These are phyloP conservation scores for Pimephales promelas DNA, from an alignment of 2,113 vertebrate species.

Conservation along the genomic window DNA sequence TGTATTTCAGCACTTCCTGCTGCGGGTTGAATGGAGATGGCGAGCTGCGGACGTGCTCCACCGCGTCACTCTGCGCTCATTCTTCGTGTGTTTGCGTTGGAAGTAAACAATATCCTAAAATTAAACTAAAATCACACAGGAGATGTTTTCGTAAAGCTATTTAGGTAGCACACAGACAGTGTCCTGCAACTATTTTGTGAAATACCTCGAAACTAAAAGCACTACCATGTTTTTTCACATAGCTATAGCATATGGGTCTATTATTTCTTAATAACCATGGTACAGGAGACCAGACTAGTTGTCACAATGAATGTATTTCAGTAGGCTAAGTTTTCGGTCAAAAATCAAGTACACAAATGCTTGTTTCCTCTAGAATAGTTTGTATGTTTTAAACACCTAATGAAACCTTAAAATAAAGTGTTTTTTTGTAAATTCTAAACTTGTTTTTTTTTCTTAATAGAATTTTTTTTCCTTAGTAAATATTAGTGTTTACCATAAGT, in stretches of 20 bases:
- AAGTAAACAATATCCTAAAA: not conserved
- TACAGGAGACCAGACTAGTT: too few species aligned
- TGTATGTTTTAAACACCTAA: not conserved
- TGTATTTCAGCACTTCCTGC: slow-evolving; percentile 74
- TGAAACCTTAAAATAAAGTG: not conserved
- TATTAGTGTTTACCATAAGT: too few species aligned
- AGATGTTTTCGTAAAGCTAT: not conserved
- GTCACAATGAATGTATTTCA: too few species aligned
- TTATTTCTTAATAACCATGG: not conserved
- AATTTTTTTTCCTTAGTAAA: too few species aligned
- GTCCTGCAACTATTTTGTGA: not conserved
- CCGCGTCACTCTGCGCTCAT: slow-evolving; percentile 49
- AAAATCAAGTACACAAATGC: not conserved
- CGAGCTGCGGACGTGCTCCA: slow-evolving; percentile 42
- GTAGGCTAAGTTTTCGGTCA: too few species aligned
- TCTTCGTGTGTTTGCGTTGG: slow-evolving; percentile 19
- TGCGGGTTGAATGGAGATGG: slow-evolving; percentile 57
- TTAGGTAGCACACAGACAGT: not conserved
- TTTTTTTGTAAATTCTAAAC: not conserved
- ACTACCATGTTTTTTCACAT: not conserved
- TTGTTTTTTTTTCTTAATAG: too few species aligned
- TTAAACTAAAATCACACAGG: not conserved
- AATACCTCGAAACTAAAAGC: not conserved
- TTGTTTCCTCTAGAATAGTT: not conserved
- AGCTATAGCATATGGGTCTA: not conserved